Conservation (phyloP, 1,140 invertebrate species). For the Drosophila baimaii region DNA sequence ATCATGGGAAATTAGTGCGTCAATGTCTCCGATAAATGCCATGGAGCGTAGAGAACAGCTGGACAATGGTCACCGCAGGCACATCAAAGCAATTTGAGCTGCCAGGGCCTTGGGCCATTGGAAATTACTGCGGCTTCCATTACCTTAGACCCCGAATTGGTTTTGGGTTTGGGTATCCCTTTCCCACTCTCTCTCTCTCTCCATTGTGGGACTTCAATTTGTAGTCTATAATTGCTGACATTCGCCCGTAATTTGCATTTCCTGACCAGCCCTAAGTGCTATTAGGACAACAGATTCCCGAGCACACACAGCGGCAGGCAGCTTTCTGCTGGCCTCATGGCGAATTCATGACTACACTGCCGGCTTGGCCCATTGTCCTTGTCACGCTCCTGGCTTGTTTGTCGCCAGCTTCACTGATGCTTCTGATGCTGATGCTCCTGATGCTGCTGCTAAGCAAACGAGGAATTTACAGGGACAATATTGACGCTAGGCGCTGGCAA, state of each 20-base stretch:
- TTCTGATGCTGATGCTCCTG: slow-evolving; percentile 6
- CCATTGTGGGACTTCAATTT: slow-evolving; percentile 17
- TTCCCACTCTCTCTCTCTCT: background rate
- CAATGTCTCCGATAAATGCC: slow-evolving; percentile 21
- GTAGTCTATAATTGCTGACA: slow-evolving; percentile 34
- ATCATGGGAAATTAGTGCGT: slow-evolving; percentile 60
- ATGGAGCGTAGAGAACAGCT: background rate
- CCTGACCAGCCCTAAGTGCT: slow-evolving; percentile 44
- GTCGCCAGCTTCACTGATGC: slow-evolving; percentile 9
- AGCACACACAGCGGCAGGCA: background rate
- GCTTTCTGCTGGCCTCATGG: slow-evolving; percentile 38
- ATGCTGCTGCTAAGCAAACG: slow-evolving; percentile 24
- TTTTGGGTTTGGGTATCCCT: background rate
- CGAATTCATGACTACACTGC: slow-evolving; percentile 61
- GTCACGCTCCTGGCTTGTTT: slow-evolving; percentile 30
- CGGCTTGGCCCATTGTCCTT: slow-evolving; percentile 63
- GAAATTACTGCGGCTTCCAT: slow-evolving; percentile 32
- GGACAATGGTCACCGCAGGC: too few species aligned
- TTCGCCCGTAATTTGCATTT: slow-evolving; percentile 40
- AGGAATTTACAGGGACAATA: slow-evolving; percentile 51
- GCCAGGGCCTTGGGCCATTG: slow-evolving; percentile 7
- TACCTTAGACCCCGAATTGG: slow-evolving; percentile 11
- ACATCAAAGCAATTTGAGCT: background rate
- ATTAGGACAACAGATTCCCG: slow-evolving; percentile 44
- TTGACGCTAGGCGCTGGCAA: slow-evolving; percentile 39